These are phyloP conservation scores for Sphenopsis melanotis DNA, from an alignment of 2,797 vertebrate species.

Conservation along the genomic window DNA sequence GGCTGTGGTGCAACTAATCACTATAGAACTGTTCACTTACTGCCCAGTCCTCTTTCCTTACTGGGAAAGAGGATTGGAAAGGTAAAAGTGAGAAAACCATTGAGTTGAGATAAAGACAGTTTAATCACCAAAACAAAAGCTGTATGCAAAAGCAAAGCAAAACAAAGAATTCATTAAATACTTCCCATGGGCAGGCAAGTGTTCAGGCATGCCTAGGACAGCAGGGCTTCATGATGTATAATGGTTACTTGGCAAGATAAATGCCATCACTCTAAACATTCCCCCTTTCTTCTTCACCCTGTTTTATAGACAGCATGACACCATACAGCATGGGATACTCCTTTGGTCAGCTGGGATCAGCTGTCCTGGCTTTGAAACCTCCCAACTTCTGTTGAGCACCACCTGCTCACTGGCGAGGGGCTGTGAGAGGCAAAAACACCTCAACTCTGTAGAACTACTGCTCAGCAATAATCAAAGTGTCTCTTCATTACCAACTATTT, in stretches of 20 bases:
- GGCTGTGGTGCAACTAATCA: neutral
- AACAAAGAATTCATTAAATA: neutral
- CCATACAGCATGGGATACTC: neutral
- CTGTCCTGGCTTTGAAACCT: neutral
- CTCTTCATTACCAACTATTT: neutral
- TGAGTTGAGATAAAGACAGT: neutral
- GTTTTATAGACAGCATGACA: neutral
- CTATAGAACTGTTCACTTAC: rapidly evolving
- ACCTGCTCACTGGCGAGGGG: rapidly evolving
- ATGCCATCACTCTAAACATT: neutral
- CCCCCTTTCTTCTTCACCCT: no score
- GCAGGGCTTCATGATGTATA: neutral
- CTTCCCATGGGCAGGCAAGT: neutral
- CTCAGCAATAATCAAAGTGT: neutral
- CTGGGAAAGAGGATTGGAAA: neutral
- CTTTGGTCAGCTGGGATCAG: neutral
- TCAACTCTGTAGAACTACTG: neutral
- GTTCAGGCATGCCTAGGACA: neutral
- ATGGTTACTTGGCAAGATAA: neutral
- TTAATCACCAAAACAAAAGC: neutral
- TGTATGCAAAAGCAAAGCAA: rapidly evolving
- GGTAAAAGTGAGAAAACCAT: neutral
- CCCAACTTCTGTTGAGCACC: neutral
- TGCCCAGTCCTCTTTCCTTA: no score
- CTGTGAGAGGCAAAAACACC: no score